phyloP scores from a whole-genome alignment of 1,140 invertebrate species.

The Trinorchestia longiramus region DNA sequence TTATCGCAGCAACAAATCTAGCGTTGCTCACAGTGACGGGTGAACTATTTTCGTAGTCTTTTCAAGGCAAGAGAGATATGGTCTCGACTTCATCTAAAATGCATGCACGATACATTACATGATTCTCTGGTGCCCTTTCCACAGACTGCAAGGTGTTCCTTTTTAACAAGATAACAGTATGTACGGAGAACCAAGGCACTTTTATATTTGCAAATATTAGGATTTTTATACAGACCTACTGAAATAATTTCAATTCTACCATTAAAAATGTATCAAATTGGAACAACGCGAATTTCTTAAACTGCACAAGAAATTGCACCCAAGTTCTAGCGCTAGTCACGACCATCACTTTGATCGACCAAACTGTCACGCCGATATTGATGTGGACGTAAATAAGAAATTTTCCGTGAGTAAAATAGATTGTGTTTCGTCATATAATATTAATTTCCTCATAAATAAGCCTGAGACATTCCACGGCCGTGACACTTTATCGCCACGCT shows the following conservation, averaged over 20 bases:
- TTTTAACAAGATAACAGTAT: too few relatives aligned
- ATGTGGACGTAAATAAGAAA: not conserved
- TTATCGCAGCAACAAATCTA: not conserved
- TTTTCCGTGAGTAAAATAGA: not conserved
- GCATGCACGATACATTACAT: not conserved
- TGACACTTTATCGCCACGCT: not conserved
- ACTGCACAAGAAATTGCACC: not conserved
- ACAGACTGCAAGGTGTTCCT: not conserved
- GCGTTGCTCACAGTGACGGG: too few relatives aligned
- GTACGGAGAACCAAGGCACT: not conserved
- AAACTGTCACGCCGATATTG: not conserved
- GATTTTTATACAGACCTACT: not conserved
- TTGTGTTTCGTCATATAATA: not conserved
- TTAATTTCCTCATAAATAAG: not conserved
- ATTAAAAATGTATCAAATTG: not conserved
- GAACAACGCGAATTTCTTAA: not conserved
- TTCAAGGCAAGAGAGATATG: not conserved
- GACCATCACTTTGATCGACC: not conserved
- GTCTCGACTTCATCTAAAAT: not conserved
- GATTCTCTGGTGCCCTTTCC: not conserved
- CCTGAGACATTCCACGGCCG: not conserved
- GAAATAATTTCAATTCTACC: not conserved
- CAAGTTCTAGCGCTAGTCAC: not conserved
- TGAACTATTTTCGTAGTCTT: not conserved
- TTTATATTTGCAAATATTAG: not conserved